Evolutionary conservation across 1,140 invertebrate species (phyloP), one percentile per base, ranked within the genome.

Genomic region (Heliothis subflexa): DNA sequence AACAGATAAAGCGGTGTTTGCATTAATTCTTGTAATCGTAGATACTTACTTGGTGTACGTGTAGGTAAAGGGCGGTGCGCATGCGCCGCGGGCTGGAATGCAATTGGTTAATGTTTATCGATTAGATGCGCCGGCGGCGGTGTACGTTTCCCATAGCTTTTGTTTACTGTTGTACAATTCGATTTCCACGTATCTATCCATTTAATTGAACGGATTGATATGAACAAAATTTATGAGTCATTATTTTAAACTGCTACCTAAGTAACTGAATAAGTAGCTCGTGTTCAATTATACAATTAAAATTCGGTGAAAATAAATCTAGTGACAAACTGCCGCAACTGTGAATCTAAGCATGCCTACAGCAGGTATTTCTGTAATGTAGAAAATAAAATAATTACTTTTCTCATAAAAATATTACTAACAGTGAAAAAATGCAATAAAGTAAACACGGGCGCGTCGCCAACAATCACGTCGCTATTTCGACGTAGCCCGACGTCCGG

Each of bases 361-460:
- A 62, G 70, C 16, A 71, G 52, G 64, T 81, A 80, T 84, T 80
- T 83, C 64, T 78, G 78, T 83, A 57, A 79, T 82, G 83, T 86
- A 78, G 55, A 88, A 82, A 85, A 90, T 81, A 84, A 83, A 79
- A 81, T 84, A 90, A 90, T 89, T 79, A 83, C 72, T 86, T 86
- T 86, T 89, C 85, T 85, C 87, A 86, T 88, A 82, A 89, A 91
- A 88, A 88, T 88, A 87, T 89, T 87, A 88, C 87, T 83, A 83
- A 73, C 75, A 81, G 80, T 83, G 80, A 83, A 85, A 84, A 88
- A 89, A 86, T 87, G 83, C 83, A 84, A 81, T 81, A 85, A 86
- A 81, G 79, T 85, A 77, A 73, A 80, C 61, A 83, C 83, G 90
- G 91, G 91, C 90, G 82, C 52, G 10, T 49, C 47, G 92, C 91